Conservation (phyloP, 2,888 invertebrate genomes). For the Caenorhabditis macrosperma region DNA sequence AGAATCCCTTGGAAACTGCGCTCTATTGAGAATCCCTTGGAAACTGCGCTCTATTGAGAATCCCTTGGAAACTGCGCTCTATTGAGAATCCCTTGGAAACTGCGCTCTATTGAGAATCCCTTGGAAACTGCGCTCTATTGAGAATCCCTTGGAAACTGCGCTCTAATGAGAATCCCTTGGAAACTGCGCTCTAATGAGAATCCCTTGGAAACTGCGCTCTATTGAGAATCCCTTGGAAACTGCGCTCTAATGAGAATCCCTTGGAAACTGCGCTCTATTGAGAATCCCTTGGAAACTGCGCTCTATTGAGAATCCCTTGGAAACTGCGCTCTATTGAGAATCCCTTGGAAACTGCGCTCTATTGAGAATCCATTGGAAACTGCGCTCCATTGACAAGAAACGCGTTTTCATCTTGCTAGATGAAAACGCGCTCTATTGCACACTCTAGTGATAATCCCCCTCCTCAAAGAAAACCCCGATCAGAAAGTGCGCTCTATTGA, state of each 20-base stretch:
- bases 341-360: not conserved
- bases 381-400: too few relatives aligned
- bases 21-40: constrained; percentile 13
- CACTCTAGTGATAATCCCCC: too few relatives aligned
- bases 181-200: too few relatives aligned
- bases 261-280: constrained; percentile 49
- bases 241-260: not conserved
- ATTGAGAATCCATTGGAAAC: constrained; percentile 29
- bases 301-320: constrained; percentile 13
- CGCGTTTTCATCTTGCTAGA: too few relatives aligned
- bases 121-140: too few relatives aligned
- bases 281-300: not conserved
- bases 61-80: not conserved
- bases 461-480: too few relatives aligned
- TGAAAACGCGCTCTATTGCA: too few relatives aligned
- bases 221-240: not conserved
- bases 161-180: too few relatives aligned
- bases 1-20: not conserved
- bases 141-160: constrained; percentile 37
- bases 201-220: constrained; percentile 41
- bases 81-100: constrained; percentile 29
- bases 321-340: constrained; percentile 38
- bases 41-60: constrained; percentile 38
- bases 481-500: too few relatives aligned
- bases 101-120: too few relatives aligned